Base-by-base conservation (phyloP, 2,113 vertebrate species). In the Salminus brasiliensis region DNA sequence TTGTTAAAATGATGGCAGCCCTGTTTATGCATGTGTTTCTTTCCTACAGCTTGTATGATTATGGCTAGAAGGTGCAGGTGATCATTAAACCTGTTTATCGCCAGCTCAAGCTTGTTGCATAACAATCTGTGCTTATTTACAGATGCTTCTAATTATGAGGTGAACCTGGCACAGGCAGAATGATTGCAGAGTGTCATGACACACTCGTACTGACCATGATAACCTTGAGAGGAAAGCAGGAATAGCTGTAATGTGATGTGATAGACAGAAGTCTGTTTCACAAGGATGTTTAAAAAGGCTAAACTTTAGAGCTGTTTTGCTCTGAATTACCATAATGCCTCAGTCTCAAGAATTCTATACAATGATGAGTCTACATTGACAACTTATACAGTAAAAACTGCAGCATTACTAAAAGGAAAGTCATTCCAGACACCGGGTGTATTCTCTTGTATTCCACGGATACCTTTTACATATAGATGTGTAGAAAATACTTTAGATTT, bases 231-330 rank as follows among this genome's bases (percentile, higher is more conserved):
- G 69, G 69, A 13, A 72, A 53, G 18, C 21, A 55, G 52, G 52
- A 55, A 23, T 55, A 9, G 1, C 11, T 29, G 15, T n/a, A 32
- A 53, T 69, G 52, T 77, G 47, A 53, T 69, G 52, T 77, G 47
- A 77, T 41, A 77, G 62, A n/a, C n/a, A n/a, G n/a, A n/a, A n/a
- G 75, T 41, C 63, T 57, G 63, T 77, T 77, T 77, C 9, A 39
- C 63, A 52, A 15, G 43, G 43, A 6, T 45, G 13, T 77, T 63
- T 57, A 77, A 77, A 77, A 34, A 53, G 75, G n/a, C 34, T 68
- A 65, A 11, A 32, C 63, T 57, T 77, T 68, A 53, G 57, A 76
- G 43, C 45, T 76, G 3, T 36, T 4, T 29, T 67, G 49, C 43
- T 2, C 29, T 63, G 21, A 2, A 52, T n/a, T 52, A 52, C 16